Evolutionary conservation across 1,140 invertebrate species (phyloP), one percentile per base, ranked within the genome.

Genomic region (Ostrea denselamellosa): DNA sequence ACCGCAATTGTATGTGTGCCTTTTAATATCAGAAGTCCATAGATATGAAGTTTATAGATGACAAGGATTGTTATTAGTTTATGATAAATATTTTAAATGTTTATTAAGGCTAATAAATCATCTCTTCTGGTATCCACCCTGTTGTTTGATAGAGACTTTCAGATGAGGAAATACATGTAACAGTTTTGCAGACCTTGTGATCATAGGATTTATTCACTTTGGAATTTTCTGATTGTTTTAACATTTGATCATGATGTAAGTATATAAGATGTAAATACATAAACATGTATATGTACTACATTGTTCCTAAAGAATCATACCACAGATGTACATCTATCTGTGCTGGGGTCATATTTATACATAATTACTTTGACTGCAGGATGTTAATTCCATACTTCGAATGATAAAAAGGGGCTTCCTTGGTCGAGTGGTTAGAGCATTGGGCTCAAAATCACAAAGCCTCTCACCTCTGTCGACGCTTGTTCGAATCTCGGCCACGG

Each of bases 1-100:
- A 19, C 5, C 5, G 56, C 17, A 19, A 62, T 10, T 77, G 28
- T 25, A 25, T 28, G 68, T 34, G 25, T 77, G 28, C 34, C 28
- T 77, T 77, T 77, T 77, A 77, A 77, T 77, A 77, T 77, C 68
- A 71, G 68, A 34, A 25, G 68, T 77, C 68, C 28, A 77, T 77
- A 77, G 28, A 77, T 77, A 12, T 77, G 28, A 77, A 34, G 68
- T 77, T 77, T 77, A 77, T 77, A 34, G 68, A 77, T 77, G 68
- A 77, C 68, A 77, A 10, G 9, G 28, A 25, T 28, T 25, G 22
- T 28, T 77, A 77, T 25, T 77, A 77, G 68, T 14, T 22, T 34
- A 77, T 8, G 68, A 77, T 25, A 77, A 77, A 77, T 77, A 77
- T 77, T 77, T 77, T 34, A 77, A 77, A 77, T 77, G 68, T 77